Base-by-base conservation (phyloP, 1,140 invertebrate species). In the Gryon sp. region DNA sequence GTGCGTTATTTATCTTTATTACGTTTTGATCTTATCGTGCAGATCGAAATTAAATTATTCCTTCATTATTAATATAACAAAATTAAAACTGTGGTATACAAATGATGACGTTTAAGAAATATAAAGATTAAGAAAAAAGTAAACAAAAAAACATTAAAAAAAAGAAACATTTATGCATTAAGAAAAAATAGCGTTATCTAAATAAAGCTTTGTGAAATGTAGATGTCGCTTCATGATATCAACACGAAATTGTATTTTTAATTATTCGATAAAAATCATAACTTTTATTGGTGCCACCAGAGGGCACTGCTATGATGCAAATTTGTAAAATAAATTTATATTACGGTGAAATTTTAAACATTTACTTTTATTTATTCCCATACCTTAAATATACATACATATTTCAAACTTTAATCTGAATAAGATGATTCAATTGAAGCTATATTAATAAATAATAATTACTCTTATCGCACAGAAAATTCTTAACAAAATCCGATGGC, bases 321-420 rank as follows among this genome's bases (percentile, higher is more conserved):
- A 66, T 66, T 74, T 74, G 70, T 74, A 66, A 74, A 74, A 74
- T 74, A 74, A 74, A 74, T 74, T 74, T 74, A 60, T 74, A 74
- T 66, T 66, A 66, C 60, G 32, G 40, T 74, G 45, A 66, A 65
- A 74, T 66, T 74, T 65, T 66, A 73, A 60, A 59, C 11, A 45
- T 4, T 34, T 52, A 12, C 11, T 34, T 34, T 28, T 32, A 55
- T 53, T 60, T 59, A 50, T 66, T 43, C 8, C 11, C 3, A 1
- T 36, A 32, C 26, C 55, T 55, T 55, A n/a, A n/a, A n/a, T n/a
- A n/a, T n/a, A n/a, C n/a, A n/a, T n/a, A n/a, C n/a, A n/a, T n/a
- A n/a, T n/a, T n/a, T n/a, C n/a, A n/a, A n/a, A n/a, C n/a, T n/a
- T n/a, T n/a, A n/a, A n/a, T n/a, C n/a, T n/a, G n/a, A n/a, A n/a